Evolutionary conservation across 2,797 vertebrate species (phyloP).

Genomic region (Paedocypris micromegethes): DNA sequence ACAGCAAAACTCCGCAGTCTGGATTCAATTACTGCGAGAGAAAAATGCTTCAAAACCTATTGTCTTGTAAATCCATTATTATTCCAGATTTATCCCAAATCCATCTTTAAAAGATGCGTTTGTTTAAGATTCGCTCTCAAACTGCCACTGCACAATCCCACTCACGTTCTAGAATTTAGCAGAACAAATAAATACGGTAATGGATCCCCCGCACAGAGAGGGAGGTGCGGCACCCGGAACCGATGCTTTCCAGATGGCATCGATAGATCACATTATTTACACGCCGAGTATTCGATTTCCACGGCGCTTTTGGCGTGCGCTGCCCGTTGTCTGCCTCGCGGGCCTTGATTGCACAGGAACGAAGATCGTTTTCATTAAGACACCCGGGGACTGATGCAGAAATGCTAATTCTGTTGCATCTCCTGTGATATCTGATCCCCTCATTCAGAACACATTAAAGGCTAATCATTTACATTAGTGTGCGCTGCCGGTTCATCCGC

Average conservation of each 20-base stretch:
- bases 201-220: slow-evolving; percentile 63
- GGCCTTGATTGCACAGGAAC: slow-evolving; percentile 60
- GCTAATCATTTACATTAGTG: slow-evolving; percentile 67
- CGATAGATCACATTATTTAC: slow-evolving; percentile 84
- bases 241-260: slow-evolving; percentile 93
- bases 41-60: slow-evolving; percentile 44
- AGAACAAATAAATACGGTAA: slow-evolving; percentile 85
- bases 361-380: slow-evolving; percentile 50
- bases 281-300: slow-evolving; percentile 80
- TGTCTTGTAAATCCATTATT: slow-evolving; percentile 71
- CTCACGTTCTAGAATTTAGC: slow-evolving; percentile 65
- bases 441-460: slow-evolving; percentile 52
- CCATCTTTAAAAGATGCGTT: slow-evolving; percentile 61
- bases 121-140: slow-evolving; percentile 62
- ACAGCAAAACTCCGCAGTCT: slow-evolving; percentile 54
- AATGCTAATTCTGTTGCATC: slow-evolving; percentile 50
- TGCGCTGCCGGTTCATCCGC: slow-evolving; percentile 56
- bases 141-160: slow-evolving; percentile 57
- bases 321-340: slow-evolving; percentile 19
- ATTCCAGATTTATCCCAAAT: slow-evolving; percentile 63
- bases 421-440: slow-evolving; percentile 61
- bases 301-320: slow-evolving; percentile 62
- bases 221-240: slow-evolving; percentile 62
- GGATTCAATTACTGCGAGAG: slow-evolving; percentile 71
- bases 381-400: slow-evolving; percentile 63